These are phyloP conservation scores for Timema cristinae DNA, from an alignment of 2,888 invertebrate genomes.

Conservation along the genomic window DNA sequence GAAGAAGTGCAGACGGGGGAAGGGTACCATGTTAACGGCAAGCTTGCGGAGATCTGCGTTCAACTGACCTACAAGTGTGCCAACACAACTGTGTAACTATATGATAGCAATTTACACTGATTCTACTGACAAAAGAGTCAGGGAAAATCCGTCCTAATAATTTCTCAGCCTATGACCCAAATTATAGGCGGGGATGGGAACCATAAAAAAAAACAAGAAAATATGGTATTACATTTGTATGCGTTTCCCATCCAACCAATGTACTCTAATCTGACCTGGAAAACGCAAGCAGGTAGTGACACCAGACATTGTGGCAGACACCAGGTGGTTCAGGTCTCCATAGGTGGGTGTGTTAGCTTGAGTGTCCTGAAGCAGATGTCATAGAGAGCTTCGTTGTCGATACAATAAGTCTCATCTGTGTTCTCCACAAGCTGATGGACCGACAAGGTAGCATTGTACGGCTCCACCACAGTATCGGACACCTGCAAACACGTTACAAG, in stretches of 20 bases:
- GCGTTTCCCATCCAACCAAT: too few species aligned
- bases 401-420: constrained; percentile 51
- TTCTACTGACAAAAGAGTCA: too few species aligned
- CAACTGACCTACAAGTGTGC: too few species aligned
- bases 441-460: constrained; percentile 54
- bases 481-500: constrained; percentile 53
- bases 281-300: constrained; percentile 48
- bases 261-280: too few species aligned
- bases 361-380: constrained; percentile 51
- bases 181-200: too few species aligned
- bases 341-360: constrained; percentile 53
- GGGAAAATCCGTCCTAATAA: too few species aligned
- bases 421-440: constrained; percentile 51
- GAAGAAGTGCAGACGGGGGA: constrained; percentile 56
- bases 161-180: too few species aligned
- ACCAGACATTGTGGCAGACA: constrained; percentile 38
- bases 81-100: too few species aligned
- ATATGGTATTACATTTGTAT: too few species aligned
- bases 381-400: constrained; percentile 53
- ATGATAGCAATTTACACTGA: too few species aligned
- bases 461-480: constrained; percentile 49
- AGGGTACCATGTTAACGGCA: constrained; percentile 59
- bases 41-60: constrained; percentile 56
- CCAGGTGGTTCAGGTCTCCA: constrained; percentile 57
- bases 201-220: too few species aligned